Percentiles rank a stretch among this genome's conserved stretches.
phyloP scores from a whole-genome alignment of 2,888 invertebrate genomes.

The Pachycephus smyrnensis region DNA sequence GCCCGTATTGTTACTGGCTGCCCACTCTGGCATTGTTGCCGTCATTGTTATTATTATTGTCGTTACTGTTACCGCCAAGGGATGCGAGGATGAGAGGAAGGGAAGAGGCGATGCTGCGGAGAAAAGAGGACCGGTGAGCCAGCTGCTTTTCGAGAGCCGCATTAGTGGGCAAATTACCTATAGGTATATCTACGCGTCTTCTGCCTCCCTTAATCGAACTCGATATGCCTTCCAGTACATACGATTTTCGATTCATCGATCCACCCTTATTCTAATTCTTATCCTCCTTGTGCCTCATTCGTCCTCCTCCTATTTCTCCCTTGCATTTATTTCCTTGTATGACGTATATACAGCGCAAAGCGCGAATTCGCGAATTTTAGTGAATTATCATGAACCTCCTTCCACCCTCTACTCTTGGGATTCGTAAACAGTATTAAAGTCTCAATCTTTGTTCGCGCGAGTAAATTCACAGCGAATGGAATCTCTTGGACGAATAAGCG shows the following conservation, averaged over 20 bases:
- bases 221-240: not conserved
- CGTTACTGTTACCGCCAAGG: slow-evolving; percentile 55
- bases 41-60: slow-evolving; percentile 62
- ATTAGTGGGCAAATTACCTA: slow-evolving; percentile 59
- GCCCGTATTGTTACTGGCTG: slow-evolving; percentile 56
- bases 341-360: slow-evolving; percentile 17
- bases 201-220: not conserved
- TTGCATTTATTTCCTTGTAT: slow-evolving; percentile 37
- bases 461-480: slow-evolving; percentile 39
- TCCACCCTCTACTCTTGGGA: not conserved
- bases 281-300: slow-evolving; percentile 20
- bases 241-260: not conserved
- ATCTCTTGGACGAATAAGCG: slow-evolving; percentile 11
- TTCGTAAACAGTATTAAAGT: slow-evolving; percentile 54
- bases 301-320: slow-evolving; percentile 31
- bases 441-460: slow-evolving; percentile 56
- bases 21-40: slow-evolving; percentile 63
- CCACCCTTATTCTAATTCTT: slow-evolving; percentile 20
- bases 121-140: slow-evolving; percentile 33
- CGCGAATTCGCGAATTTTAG: slow-evolving; percentile 5
- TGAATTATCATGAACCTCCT: not conserved
- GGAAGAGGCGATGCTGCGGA: not conserved
- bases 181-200: not conserved
- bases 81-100: not conserved
- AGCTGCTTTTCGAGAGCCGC: slow-evolving; percentile 57